phyloP scores from a whole-genome alignment of 2,113 vertebrate species.

The Nannobrachium achirus region DNA sequence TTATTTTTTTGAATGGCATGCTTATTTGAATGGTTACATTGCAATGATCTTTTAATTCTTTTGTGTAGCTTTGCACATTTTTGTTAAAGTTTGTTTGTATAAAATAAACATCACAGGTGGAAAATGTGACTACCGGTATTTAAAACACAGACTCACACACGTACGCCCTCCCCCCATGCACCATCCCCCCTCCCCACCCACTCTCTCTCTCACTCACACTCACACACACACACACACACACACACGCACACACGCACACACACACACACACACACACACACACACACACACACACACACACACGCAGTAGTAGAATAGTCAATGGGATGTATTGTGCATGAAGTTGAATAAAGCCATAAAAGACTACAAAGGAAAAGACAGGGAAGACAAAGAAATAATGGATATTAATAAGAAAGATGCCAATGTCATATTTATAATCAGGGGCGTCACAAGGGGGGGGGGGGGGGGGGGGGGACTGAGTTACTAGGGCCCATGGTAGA shows the following conservation, averaged over 20 bases:
- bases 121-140: too few species aligned
- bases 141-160: too few species aligned
- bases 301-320: conserved; percentile 63
- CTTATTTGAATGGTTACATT: neutral
- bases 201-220: conserved; percentile 1
- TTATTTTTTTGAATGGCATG: too few species aligned
- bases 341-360: too few species aligned
- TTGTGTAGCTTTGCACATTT: neutral
- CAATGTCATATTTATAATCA: too few species aligned
- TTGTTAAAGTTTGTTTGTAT: too few species aligned
- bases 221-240: neutral
- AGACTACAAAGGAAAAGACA: too few species aligned
- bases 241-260: conserved; percentile 8
- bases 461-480: neutral
- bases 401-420: too few species aligned
- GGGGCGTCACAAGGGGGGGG: conserved; percentile 24
- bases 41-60: conserved; percentile 1
- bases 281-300: conserved; percentile 17
- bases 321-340: conserved; percentile 19
- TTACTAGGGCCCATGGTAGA: neutral
- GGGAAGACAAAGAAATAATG: too few species aligned
- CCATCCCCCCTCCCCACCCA: too few species aligned
- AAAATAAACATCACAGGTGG: too few species aligned
- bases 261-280: conserved; percentile 15
- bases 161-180: too few species aligned